Base-by-base conservation (phyloP, 1,140 invertebrate species). In the Melanaphis sacchari region DNA sequence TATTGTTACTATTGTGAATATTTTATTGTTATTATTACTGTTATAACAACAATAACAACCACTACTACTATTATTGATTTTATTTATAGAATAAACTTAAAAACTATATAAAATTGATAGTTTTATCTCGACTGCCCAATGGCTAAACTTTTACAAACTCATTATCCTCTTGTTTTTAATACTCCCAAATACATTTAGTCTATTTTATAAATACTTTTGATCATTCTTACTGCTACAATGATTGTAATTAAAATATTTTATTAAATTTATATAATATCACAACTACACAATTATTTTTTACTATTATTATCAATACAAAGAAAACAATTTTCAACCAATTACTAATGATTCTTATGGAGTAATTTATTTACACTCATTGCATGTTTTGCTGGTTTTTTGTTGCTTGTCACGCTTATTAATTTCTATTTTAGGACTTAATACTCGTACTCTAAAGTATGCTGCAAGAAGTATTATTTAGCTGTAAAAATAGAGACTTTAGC, bases 351-450 rank as follows among this genome's bases (percentile, higher is more conserved):
- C 22, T 41, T 59, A 90, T 41, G 46, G 54, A 90, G 89, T 90
- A 90, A 93, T 84, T 93, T 82, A 93, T 93, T 81, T 84, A 84
- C 91, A 93, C 81, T 93, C 76, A 91, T 93, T 93, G 91, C 91
- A 93, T 93, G 91, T 93, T 85, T 82, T 85, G 91, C 91, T 93
- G 91, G 91, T 93, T 93, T 90, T 93, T 93, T 84, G 81, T 93
- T 93, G 91, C 91, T 93, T 93, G 91, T 93, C 91, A 93, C 91
- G 91, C 91, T 93, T 93, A 93, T 93, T 93, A 93, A 93, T 93
- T 93, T 93, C 91, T 93, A 93, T 93, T 93, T 93, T 93, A 93
- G 91, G 91, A 93, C 22, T 85, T 93, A 93, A 93, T 93, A 84
- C 81, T 85, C 46, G 91, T 93, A 93, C 91, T 93, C 81, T 93